phyloP scores from a whole-genome alignment of 2,797 vertebrate genomes.

The Pantherophis alleghaniensis region DNA sequence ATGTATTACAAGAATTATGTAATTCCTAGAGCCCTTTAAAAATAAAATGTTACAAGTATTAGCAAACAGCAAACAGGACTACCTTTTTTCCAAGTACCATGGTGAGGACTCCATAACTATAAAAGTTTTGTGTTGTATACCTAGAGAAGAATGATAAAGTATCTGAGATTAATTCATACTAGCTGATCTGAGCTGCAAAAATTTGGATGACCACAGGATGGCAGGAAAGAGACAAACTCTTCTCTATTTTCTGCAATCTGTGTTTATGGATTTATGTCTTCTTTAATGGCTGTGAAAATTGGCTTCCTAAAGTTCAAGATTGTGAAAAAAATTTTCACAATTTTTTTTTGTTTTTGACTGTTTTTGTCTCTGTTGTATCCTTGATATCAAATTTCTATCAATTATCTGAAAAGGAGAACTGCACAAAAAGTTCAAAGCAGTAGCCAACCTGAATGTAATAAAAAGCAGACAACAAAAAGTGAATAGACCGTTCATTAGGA shows the following conservation, averaged over 20 bases:
- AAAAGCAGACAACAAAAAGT: not conserved
- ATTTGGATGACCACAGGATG: not conserved
- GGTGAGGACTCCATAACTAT: not conserved
- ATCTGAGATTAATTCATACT: not conserved
- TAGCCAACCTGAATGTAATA: not conserved
- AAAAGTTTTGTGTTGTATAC: not conserved
- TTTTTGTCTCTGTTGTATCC: not conserved
- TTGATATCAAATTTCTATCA: not conserved
- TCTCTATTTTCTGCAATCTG: not conserved
- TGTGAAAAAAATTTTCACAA: not conserved
- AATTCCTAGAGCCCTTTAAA: conserved; percentile 27
- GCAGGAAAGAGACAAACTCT: not conserved
- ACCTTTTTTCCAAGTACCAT: not conserved
- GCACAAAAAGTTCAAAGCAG: not conserved
- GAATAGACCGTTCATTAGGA: not conserved
- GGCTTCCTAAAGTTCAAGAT: not conserved
- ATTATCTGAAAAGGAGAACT: not conserved
- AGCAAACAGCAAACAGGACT: conserved; percentile 2
- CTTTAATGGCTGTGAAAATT: not conserved
- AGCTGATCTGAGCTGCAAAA: not conserved
- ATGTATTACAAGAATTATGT: conserved; percentile 5
- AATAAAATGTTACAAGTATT: conserved; percentile 22
- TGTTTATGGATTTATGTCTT: not conserved
- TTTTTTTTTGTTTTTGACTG: not conserved
- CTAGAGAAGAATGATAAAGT: not conserved